Evolutionary conservation across 2,888 invertebrate species (phyloP), one percentile per base, ranked within the genome.

Genomic region (Eupithecia dodoneata): DNA sequence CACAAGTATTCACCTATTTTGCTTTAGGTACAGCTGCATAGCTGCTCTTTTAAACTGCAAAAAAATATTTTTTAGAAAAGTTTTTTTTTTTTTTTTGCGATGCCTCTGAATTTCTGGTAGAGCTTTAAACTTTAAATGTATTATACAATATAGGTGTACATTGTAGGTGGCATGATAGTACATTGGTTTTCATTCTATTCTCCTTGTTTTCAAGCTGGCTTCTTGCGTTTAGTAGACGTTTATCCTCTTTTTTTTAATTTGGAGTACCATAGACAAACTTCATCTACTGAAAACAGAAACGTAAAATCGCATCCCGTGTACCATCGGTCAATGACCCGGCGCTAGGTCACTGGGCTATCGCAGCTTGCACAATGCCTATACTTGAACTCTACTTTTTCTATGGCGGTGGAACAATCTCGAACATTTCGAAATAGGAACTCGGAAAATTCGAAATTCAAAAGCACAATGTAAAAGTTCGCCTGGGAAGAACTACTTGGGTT

Each of bases 291-390:
- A 47, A 18, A 69, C 18, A 18, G 45, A 69, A 18, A 47, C 44
- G 15, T 47, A 10, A 47, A 72, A 71, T 47, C 41, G 47, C 70
- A 30, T 71, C 55, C 63, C 73, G 73, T 66, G 67, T 18, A 65
- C 55, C 67, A 52, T 18, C 72, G 79, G 75, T 30, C 73, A 55
- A 71, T 74, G 79, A 77, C 72, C 78, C 52, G 66, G 15, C 59
- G 30, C 73, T 66, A 59, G 77, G 79, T 79, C 72, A 79, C 71
- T 77, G 45, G 79, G 79, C 55, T 75, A 74, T 73, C 72, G 69
- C 73, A 71, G 77, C 71, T 52, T 75, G 75, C 72, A 77, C 76
- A 74, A 73, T 55, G 52, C 63, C 72, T 74, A 72, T 59, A 71
- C 67, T 73, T 49, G 71, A 76, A 77, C 71, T 45, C 15, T 44